phyloP scores from a whole-genome alignment of 2,113 vertebrate genomes.

The Seriola aureovittata region DNA sequence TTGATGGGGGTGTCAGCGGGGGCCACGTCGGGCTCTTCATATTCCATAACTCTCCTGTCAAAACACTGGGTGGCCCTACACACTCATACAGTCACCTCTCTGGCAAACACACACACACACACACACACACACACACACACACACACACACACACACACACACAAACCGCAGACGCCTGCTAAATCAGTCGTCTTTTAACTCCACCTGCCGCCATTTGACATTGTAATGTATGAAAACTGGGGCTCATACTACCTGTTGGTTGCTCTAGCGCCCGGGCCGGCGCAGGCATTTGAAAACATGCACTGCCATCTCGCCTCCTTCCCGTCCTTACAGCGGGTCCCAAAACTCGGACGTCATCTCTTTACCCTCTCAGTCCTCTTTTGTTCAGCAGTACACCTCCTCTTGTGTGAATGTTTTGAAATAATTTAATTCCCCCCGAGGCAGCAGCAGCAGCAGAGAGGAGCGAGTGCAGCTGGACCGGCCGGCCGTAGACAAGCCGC shows the following conservation, averaged over 20 bases:
- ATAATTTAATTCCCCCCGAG: slow-evolving; percentile 37
- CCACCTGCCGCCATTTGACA: slow-evolving; percentile 6
- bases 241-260: slow-evolving; percentile 62
- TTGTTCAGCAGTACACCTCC: slow-evolving; percentile 18
- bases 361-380: background rate
- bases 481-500: slow-evolving; percentile 41
- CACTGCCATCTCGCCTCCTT: slow-evolving; percentile 70
- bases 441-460: slow-evolving; percentile 8
- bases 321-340: slow-evolving; percentile 34
- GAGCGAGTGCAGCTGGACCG: slow-evolving; percentile 60
- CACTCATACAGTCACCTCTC: slow-evolving; percentile 36
- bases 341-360: slow-evolving; percentile 35
- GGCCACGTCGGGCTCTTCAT: slow-evolving; percentile 77
- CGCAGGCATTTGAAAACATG: slow-evolving; percentile 78
- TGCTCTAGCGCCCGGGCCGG: slow-evolving; percentile 76
- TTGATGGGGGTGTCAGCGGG: slow-evolving; percentile 63
- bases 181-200: background rate
- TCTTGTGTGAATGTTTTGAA: slow-evolving; percentile 52
- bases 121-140: slow-evolving; percentile 16
- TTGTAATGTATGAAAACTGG: too few relatives aligned
- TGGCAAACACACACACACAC: background rate
- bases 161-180: slow-evolving; percentile 1
- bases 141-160: slow-evolving; percentile 29
- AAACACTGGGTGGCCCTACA: slow-evolving; percentile 51
- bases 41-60: slow-evolving; percentile 82